phyloP scores from a whole-genome alignment of 2,113 vertebrate genomes.

The Cryptomyrus ogoouensis region DNA sequence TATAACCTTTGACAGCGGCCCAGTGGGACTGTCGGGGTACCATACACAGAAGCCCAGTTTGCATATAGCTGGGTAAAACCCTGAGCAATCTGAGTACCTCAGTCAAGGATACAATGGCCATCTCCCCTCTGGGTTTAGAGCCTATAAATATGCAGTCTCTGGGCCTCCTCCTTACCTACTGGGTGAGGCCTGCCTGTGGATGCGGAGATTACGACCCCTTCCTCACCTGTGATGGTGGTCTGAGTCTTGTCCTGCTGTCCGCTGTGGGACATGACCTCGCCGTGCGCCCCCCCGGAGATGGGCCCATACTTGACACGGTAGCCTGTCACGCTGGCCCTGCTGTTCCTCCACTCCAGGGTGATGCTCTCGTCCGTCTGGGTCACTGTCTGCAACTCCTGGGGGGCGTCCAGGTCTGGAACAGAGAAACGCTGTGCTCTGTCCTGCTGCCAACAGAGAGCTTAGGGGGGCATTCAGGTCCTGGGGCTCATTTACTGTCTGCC shows the following conservation, averaged over 20 bases:
- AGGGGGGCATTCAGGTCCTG: not conserved
- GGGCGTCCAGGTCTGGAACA: conserved; percentile 82
- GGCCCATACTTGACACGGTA: conserved; percentile 92
- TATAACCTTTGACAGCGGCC: not conserved
- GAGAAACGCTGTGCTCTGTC: not conserved
- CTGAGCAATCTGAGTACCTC: not conserved
- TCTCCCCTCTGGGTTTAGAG: not conserved
- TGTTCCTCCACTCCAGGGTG: conserved; percentile 90
- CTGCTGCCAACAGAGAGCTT: not conserved
- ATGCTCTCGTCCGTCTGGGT: conserved; percentile 85
- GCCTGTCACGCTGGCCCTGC: conserved; percentile 65
- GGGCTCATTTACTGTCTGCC: not conserved
- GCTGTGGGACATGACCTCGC: conserved; percentile 73
- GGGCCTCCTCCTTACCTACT: not conserved
- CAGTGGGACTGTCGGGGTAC: not conserved
- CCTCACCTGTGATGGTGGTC: conserved; percentile 76
- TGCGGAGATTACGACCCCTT: not conserved
- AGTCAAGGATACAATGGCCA: not conserved
- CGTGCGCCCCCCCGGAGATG: conserved; percentile 84
- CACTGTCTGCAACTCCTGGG: conserved; percentile 70
- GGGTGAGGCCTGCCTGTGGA: not conserved
- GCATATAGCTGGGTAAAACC: not conserved
- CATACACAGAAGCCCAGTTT: not conserved
- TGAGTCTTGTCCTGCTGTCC: conserved; percentile 72
- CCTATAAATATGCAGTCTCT: not conserved